A percentile compares a stretch with the other conserved stretches of the same genome.
These are phyloP conservation scores for Kryptopterus vitreolus DNA, from an alignment of 2,797 vertebrate species.

Conservation along the genomic window DNA sequence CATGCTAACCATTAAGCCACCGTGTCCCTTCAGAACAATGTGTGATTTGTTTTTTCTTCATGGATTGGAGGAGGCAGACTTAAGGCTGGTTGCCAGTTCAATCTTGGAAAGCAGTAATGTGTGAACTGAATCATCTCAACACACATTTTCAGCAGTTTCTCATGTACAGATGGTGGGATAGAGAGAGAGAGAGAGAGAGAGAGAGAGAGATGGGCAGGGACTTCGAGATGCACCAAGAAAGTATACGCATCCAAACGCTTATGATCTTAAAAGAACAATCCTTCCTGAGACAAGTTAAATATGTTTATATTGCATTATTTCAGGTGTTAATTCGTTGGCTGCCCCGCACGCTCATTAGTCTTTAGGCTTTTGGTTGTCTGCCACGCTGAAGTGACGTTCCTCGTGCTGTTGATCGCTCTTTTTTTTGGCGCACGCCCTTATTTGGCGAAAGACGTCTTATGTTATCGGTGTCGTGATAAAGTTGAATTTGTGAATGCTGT, in stretches of 20 bases:
- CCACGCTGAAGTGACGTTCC: background rate
- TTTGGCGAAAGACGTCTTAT: too few relatives aligned
- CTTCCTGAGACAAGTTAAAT: background rate
- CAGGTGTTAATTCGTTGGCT: background rate
- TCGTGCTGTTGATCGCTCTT: background rate
- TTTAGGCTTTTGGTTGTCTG: background rate
- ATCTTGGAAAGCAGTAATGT: slow-evolving; percentile 38
- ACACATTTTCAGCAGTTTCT: slow-evolving; percentile 20
- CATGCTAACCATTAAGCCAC: too few relatives aligned
- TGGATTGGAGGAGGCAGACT: slow-evolving; percentile 41
- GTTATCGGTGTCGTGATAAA: too few relatives aligned
- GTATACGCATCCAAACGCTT: background rate
- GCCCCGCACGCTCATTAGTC: background rate
- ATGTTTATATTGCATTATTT: background rate
- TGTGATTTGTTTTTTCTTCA: slow-evolving; percentile 44
- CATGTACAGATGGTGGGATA: slow-evolving; percentile 43
- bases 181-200: too few relatives aligned
- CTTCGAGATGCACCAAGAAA: slow-evolving; percentile 4
- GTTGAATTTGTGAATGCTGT: too few relatives aligned
- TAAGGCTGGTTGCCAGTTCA: slow-evolving; percentile 38
- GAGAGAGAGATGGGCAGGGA: slow-evolving; percentile 30
- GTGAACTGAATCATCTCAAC: slow-evolving; percentile 55
- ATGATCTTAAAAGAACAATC: background rate
- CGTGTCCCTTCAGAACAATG: slow-evolving; percentile 53
- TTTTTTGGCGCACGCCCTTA: too few relatives aligned